phyloP scores from a whole-genome alignment of 2,113 vertebrate genomes.

The human region GRCh38 chr1:217989001-217989500 shows the following conservation, averaged over 20 bases:
- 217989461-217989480: constrained; percentile 49
- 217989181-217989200: neutral
- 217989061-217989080: neutral
- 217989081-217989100: neutral
- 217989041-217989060: neutral
- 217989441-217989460: constrained; percentile 56
- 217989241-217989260: neutral
- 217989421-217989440: constrained; percentile 50
- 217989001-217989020: too few species aligned
- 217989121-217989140: neutral
- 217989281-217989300: neutral
- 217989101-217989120: neutral
- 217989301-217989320: neutral
- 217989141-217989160: neutral
- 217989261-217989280: neutral
- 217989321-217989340: neutral
- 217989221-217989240: neutral
- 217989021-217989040: neutral
- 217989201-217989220: neutral
- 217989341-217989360: neutral
- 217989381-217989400: neutral
- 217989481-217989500: constrained; percentile 40
- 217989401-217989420: constrained; percentile 6
- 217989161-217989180: neutral
- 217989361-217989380: neutral